Evolutionary conservation across 1,140 invertebrate genomes (phyloP).

Genomic region (Drosophila guanche): DNA sequence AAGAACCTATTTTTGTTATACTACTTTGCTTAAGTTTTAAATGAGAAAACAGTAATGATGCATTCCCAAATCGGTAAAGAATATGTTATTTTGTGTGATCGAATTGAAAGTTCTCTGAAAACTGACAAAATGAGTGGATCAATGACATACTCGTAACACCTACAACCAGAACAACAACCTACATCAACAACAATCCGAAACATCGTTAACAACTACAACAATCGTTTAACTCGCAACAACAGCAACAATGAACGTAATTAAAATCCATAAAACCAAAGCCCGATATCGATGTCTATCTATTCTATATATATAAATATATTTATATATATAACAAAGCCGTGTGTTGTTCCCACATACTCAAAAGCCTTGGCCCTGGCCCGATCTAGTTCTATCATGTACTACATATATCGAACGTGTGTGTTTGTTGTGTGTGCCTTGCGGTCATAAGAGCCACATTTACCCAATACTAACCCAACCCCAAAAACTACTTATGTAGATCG

Average conservation of each 20-base stretch:
- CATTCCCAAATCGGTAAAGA: slow-evolving; percentile 37
- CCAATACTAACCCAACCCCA: slow-evolving; percentile 32
- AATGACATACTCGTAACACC: slow-evolving; percentile 64
- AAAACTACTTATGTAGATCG: slow-evolving; percentile 6
- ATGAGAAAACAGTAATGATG: slow-evolving; percentile 14
- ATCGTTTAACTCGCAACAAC: slow-evolving; percentile 72
- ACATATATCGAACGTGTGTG: slow-evolving; percentile 21
- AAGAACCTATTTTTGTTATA: slow-evolving; percentile 19
- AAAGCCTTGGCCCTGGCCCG: slow-evolving; percentile 57
- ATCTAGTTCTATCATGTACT: slow-evolving; percentile 35
- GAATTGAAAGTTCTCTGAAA: slow-evolving; percentile 38
- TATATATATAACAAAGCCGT: slow-evolving; percentile 53
- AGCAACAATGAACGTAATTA: slow-evolving; percentile 53
- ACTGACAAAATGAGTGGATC: slow-evolving; percentile 40
- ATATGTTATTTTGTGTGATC: slow-evolving; percentile 22
- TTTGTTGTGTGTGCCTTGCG: slow-evolving; percentile 62
- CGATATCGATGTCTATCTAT: slow-evolving; percentile 77
- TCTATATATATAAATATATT: slow-evolving; percentile 55
- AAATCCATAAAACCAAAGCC: slow-evolving; percentile 47
- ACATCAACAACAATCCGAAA: slow-evolving; percentile 63
- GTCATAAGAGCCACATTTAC: slow-evolving; percentile 46
- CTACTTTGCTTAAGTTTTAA: slow-evolving; percentile 36
- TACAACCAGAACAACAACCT: slow-evolving; percentile 64
- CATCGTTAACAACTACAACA: slow-evolving; percentile 68
- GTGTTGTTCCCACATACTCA: slow-evolving; percentile 72